phyloP scores from a whole-genome alignment of 2,113 vertebrate species.

The Ploceus nigricollis region DNA sequence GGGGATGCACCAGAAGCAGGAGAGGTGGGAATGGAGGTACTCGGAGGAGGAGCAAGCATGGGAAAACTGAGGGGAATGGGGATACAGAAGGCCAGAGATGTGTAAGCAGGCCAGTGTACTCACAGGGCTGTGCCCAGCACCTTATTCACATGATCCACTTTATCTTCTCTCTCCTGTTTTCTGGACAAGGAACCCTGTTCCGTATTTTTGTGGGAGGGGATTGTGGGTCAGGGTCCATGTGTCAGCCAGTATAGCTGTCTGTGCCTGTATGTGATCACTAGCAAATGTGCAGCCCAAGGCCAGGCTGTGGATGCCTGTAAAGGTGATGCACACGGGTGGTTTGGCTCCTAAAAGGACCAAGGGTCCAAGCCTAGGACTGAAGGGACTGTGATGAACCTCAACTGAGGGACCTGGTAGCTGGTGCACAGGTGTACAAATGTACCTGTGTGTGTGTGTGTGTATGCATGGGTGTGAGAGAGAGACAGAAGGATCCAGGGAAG shows the following conservation, averaged over 20 bases:
- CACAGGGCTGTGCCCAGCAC: fast-evolving
- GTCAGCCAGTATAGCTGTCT: fast-evolving
- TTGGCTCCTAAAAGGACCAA: neutral
- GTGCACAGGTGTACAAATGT: neutral
- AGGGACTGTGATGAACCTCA: fast-evolving
- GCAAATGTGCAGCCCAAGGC: neutral
- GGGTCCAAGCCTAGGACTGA: neutral
- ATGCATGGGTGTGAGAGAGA: neutral
- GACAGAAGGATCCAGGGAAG: neutral
- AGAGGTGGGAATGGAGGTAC: neutral
- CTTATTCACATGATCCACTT: fast-evolving
- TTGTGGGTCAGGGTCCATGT: fast-evolving
- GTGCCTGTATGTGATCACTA: neutral
- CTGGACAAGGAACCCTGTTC: fast-evolving
- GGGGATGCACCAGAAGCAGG: neutral
- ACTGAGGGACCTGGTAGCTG: neutral
- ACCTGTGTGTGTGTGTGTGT: fast-evolving
- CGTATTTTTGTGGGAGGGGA: fast-evolving
- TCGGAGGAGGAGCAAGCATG: neutral
- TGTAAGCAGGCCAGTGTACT: neutral
- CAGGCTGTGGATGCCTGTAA: neutral
- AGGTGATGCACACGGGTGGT: fast-evolving
- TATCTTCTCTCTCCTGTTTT: neutral
- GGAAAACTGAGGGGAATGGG: neutral
- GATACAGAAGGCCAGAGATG: fast-evolving